Evolutionary conservation across 1,140 invertebrate genomes (phyloP).

Genomic region (Drosophila pachea): DNA sequence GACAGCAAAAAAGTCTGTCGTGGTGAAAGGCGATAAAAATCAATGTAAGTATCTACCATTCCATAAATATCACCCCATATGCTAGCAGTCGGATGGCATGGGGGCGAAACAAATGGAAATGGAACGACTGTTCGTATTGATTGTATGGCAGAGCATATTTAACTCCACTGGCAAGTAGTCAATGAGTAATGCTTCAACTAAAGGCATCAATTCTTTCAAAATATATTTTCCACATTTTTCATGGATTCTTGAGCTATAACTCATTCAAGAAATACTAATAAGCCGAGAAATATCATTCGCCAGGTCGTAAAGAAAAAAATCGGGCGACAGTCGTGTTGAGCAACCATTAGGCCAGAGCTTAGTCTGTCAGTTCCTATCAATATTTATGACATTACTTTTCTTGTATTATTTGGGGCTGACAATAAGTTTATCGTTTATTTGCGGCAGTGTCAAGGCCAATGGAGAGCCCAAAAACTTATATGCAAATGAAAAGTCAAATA

Average conservation of each 20-base stretch:
- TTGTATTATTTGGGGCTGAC: slow-evolving; percentile 47
- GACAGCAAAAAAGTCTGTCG: slow-evolving; percentile 47
- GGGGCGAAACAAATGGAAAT: too few relatives aligned
- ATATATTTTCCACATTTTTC: too few relatives aligned
- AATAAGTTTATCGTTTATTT: slow-evolving; percentile 60
- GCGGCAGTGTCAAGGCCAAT: slow-evolving; percentile 32
- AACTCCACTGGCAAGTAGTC: too few relatives aligned
- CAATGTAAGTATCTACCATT: slow-evolving; percentile 64
- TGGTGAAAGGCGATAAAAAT: slow-evolving; percentile 73
- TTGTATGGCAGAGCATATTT: too few relatives aligned
- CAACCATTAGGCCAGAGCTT: slow-evolving; percentile 44
- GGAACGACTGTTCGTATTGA: too few relatives aligned
- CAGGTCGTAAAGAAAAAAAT: not conserved
- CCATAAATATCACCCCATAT: slow-evolving; percentile 50
- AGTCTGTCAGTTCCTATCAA: slow-evolving; percentile 29
- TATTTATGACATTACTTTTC: slow-evolving; percentile 55
- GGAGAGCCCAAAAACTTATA: not conserved
- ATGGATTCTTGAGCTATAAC: too few relatives aligned
- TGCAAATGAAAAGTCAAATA: slow-evolving; percentile 15
- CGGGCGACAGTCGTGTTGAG: slow-evolving; percentile 42
- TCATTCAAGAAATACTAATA: not conserved
- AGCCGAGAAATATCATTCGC: not conserved
- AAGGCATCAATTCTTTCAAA: too few relatives aligned
- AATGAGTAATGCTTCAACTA: too few relatives aligned
- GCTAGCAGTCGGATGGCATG: slow-evolving; percentile 4